These are phyloP conservation scores for Hoplostethus atlanticus DNA, from an alignment of 2,797 vertebrate genomes.

Conservation along the genomic window DNA sequence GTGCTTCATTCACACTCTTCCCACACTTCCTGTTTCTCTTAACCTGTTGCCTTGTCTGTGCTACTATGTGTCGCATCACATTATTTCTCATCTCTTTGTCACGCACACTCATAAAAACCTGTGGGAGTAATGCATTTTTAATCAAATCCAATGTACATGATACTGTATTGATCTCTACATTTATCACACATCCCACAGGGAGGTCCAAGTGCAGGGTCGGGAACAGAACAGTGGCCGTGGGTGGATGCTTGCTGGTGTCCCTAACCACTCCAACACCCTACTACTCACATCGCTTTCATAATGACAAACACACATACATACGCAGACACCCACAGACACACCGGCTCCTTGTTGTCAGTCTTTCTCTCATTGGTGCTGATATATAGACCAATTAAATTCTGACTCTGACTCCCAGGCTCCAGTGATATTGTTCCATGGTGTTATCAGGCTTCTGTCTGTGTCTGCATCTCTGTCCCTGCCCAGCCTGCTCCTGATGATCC, in stretches of 20 bases:
- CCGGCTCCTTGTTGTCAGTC: neutral
- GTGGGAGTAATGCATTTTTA: slow-evolving; percentile 8
- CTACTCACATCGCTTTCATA: no score
- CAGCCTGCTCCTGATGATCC: slow-evolving; percentile 49
- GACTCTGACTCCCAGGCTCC: slow-evolving; percentile 49
- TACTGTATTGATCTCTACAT: neutral
- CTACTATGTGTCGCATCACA: slow-evolving; percentile 25
- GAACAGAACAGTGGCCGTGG: no score
- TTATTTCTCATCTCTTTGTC: slow-evolving; percentile 42
- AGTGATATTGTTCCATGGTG: slow-evolving; percentile 26
- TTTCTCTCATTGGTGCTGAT: neutral
- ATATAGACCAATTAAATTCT: neutral
- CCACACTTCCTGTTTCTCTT: neutral
- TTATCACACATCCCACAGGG: neutral
- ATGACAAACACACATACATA: neutral
- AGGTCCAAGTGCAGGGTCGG: neutral
- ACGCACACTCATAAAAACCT: slow-evolving; percentile 6
- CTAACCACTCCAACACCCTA: no score
- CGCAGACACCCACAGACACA: neutral
- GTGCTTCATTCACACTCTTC: slow-evolving; percentile 45
- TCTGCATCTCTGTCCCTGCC: slow-evolving; percentile 31
- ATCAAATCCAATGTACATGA: slow-evolving; percentile 2
- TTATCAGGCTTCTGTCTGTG: slow-evolving; percentile 42
- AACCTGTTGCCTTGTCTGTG: slow-evolving; percentile 34
- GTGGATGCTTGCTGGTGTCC: no score